Evolutionary conservation across 2,888 invertebrate species (phyloP), one percentile per base, ranked within the genome.

Genomic region (Drosophila nr. perissopoda): DNA sequence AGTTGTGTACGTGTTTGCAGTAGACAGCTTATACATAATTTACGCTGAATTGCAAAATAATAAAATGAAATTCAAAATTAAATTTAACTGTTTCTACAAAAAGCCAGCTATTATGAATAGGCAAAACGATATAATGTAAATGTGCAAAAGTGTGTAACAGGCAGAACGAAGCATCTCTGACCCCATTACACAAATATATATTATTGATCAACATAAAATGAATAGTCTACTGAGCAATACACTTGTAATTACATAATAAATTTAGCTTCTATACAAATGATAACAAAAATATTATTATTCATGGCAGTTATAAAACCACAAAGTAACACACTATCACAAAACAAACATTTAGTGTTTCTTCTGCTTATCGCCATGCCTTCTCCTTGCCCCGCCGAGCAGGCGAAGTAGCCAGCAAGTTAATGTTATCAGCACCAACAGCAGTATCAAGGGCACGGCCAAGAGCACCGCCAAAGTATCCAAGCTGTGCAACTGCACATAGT

Each of bases 401-500:
- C 59, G 40, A 0, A 75, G 6, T 6, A 78, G 27, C 29, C 66
- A 58, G 8, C 45, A 40, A 21, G 34, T 7, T n/a, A 71, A 1
- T 29, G 40, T 68, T 2, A 69, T 6, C 25, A 48, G 27, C 18
- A 65, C 36, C 4, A 18, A 49, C 5, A 61, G 54, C 6, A 31
- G 33, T 21, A 69, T 0, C 2, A 80, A 38, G 0, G 89, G 86
- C 1, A 71, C 18, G 0, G 73, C 81, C 33, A 82, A 18, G 0
- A 92, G 38, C 4, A 91, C 74, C 4, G 80, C 62, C 1, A 84
- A 61, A 2, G 88, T 88, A 67, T 92, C 92, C 38, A 91, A 36
- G 60, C 87, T 89, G 51, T 91, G 80, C 6, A 86, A 85, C 36
- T 89, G 82, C 1, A 91, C 51, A 48, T 78, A 89, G 53, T 57